Percentiles rank a stretch among this genome's conserved stretches.
phyloP scores from a whole-genome alignment of 2,113 vertebrate genomes.

The Ammodramus savannarum region DNA sequence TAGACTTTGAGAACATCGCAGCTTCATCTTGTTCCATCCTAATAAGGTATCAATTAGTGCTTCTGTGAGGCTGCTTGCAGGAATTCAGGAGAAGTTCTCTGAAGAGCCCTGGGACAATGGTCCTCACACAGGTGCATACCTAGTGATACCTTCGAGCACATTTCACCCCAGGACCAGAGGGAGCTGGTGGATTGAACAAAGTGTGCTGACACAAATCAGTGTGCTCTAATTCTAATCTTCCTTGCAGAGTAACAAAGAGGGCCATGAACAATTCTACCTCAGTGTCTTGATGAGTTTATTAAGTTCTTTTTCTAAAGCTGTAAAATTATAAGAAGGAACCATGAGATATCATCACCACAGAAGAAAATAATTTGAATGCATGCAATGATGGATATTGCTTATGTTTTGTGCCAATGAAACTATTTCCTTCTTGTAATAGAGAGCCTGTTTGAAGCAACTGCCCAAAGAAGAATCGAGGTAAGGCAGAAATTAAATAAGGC shows the following conservation, averaged over 20 bases:
- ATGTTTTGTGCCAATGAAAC: background rate
- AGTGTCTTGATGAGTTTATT: background rate
- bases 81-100: background rate
- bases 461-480: background rate
- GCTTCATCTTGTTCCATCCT: background rate
- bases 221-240: background rate
- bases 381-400: background rate
- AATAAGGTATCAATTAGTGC: background rate
- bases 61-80: background rate
- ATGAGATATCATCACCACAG: background rate
- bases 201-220: background rate
- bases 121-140: background rate
- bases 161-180: background rate
- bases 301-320: background rate
- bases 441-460: background rate
- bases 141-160: background rate
- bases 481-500: background rate
- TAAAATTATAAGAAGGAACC: background rate
- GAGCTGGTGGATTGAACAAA: background rate
- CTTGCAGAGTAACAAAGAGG: background rate
- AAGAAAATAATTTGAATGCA: background rate
- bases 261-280: background rate
- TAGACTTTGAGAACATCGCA: background rate
- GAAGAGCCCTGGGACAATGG: background rate
- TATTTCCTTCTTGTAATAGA: background rate